Evolutionary conservation across 2,113 vertebrate species (phyloP).

Genomic region (Varanus komodoensis): DNA sequence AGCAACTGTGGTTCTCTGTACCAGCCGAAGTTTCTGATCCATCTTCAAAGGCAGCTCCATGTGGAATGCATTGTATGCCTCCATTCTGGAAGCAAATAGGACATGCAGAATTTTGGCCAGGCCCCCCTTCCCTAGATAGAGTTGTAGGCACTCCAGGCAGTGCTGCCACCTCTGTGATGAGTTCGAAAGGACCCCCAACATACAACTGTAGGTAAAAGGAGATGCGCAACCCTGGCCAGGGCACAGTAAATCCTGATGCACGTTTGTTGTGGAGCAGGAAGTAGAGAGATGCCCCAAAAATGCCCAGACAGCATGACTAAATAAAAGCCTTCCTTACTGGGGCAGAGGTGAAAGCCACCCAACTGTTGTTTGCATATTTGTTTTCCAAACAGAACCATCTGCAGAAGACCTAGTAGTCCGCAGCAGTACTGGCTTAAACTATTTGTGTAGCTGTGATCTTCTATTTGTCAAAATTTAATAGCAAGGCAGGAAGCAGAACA

Average conservation of each 20-base stretch:
- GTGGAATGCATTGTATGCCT: too few relatives aligned
- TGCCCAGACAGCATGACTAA: neutral
- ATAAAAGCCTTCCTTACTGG: neutral
- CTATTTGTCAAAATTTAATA: neutral
- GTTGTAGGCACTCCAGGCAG: too few relatives aligned
- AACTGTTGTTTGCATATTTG: neutral
- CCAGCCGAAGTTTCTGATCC: too few relatives aligned
- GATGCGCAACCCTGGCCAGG: too few relatives aligned
- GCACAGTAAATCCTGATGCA: too few relatives aligned
- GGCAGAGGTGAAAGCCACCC: neutral
- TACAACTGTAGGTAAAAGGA: too few relatives aligned
- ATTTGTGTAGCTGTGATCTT: neutral
- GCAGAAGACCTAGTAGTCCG: neutral
- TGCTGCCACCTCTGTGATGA: neutral
- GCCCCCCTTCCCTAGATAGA: too few relatives aligned
- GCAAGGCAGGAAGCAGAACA: conserved; percentile 44
- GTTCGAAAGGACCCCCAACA: neutral
- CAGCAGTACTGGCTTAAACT: neutral
- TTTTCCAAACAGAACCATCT: neutral
- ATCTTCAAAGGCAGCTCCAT: too few relatives aligned
- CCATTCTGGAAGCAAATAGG: too few relatives aligned
- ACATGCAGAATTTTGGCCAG: too few relatives aligned
- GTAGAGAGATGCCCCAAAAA: neutral
- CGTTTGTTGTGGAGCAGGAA: neutral
- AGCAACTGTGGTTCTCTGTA: too few relatives aligned